Conservation (phyloP, 1,140 invertebrate genomes). For the Eubasilissa regina region DNA sequence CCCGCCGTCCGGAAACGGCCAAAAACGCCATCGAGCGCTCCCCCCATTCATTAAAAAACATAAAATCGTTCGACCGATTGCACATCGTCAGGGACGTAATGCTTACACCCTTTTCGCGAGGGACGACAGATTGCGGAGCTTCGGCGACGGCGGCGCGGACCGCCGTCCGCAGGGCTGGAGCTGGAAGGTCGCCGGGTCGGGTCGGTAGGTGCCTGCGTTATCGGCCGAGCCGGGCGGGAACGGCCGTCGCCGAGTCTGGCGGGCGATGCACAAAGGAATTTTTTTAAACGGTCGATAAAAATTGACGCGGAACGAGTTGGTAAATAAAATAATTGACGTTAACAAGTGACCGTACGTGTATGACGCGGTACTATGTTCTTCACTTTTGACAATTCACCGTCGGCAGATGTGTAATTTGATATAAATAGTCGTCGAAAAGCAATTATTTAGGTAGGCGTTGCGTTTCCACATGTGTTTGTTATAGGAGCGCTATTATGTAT, state of each 20-base stretch:
- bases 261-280: slow-evolving; percentile 12
- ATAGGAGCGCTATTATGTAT: too few species aligned
- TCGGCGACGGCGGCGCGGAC: background rate
- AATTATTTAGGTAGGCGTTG: too few species aligned
- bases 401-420: too few species aligned
- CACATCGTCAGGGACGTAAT: background rate
- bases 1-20: background rate
- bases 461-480: too few species aligned
- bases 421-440: too few species aligned
- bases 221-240: slow-evolving; percentile 17
- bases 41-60: background rate
- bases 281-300: slow-evolving; percentile 1
- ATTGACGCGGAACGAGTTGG: too few species aligned
- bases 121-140: too few species aligned
- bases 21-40: background rate
- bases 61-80: background rate
- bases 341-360: too few species aligned
- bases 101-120: background rate
- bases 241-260: slow-evolving; percentile 7
- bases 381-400: too few species aligned
- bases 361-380: too few species aligned
- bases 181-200: slow-evolving; percentile 17
- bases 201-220: slow-evolving; percentile 29
- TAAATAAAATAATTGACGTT: too few species aligned
- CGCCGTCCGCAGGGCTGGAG: background rate